Base-by-base conservation (phyloP, 2,888 invertebrate species). In the Lymantria dispar region DNA sequence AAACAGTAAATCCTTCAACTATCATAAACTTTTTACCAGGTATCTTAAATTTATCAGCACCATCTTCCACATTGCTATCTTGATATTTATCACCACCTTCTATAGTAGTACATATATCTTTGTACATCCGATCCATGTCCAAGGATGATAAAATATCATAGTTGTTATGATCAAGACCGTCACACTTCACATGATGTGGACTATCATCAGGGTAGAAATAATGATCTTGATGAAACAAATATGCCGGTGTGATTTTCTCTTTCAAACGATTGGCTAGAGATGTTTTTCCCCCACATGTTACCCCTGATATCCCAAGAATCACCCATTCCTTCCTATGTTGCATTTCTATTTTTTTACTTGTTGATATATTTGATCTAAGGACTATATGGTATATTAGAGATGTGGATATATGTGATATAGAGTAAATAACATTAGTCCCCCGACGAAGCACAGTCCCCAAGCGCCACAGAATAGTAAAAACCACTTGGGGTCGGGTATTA, bases 221-320 rank as follows among this genome's bases (percentile, higher is more conserved):
- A 60, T 93, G 86, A 80, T 97, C 97, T 79, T 97, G 97, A 54
- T 94, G 92, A 41, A 97, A 88, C 0, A 95, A 57, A 49, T 88
- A 82, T 0, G 86, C 87, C 0, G 92, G 92, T 0, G 90, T 78
- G 1, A 93, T 78, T 30, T 60, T 72, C 0, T 83, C 72, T 7
- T 78, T 83, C 13, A 97, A 73, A 50, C 86, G 85, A 47, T 89
- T 91, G 0, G 96, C 93, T 37, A 96, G 74, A 0, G 95, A 94
- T 0, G 96, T 95, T 85, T 97, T 97, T 0, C 97, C 97, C 14
- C 96, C 95, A 70, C 96, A 96, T 0, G 97, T 97, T 1, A 95
- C 95, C 0, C 97, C 82, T 0, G 95, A 94, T 59, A 97, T 92
- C 8, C 96, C 96, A 52, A 92, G 70, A 66, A 92, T 77, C 70